phyloP scores from a whole-genome alignment of 2,113 vertebrate species.

The Psophia crepitans region DNA sequence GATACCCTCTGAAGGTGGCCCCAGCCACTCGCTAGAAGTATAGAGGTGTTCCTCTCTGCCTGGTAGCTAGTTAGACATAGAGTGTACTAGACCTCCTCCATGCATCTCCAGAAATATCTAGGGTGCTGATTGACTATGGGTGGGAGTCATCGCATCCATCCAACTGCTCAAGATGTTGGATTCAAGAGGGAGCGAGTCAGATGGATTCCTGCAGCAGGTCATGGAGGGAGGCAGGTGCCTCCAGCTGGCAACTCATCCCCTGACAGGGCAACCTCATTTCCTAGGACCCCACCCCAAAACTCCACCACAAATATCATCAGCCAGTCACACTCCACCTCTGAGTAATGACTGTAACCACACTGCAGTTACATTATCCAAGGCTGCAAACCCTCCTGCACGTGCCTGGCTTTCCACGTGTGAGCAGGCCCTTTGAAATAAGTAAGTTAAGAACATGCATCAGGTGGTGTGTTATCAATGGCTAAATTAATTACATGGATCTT shows the following conservation, averaged over 20 bases:
- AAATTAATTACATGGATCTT: not conserved
- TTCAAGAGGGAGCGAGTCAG: not conserved
- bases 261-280: not conserved
- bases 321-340: not conserved
- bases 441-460: not conserved
- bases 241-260: not conserved
- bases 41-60: not conserved
- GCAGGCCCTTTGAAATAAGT: not conserved
- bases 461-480: not conserved
- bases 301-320: not conserved
- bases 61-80: not conserved
- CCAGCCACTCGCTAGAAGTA: not conserved
- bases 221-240: not conserved
- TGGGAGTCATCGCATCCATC: not conserved
- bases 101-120: not conserved
- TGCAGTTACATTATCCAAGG: not conserved
- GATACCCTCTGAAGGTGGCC: not conserved
- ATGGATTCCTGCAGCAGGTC: not conserved
- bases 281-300: not conserved
- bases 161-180: not conserved
- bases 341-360: not conserved
- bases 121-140: not conserved
- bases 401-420: fast-evolving
- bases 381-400: not conserved
- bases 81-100: not conserved